phyloP scores from a whole-genome alignment of 2,113 vertebrate genomes.

The Machaerirhynchus nigripectus region DNA sequence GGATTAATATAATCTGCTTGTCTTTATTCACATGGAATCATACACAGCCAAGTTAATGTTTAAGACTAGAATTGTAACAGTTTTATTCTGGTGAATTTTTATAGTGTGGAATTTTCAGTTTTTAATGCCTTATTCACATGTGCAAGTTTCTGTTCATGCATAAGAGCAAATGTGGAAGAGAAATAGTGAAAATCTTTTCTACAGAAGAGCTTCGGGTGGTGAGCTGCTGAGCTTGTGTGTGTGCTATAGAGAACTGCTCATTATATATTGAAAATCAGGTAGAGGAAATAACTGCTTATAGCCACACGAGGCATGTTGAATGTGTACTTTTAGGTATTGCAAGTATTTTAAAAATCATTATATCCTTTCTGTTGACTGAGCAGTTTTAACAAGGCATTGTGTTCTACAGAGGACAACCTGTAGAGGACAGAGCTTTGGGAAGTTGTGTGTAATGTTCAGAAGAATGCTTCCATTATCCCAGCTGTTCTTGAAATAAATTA shows the following conservation, averaged over 20 bases:
- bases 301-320: rapidly evolving
- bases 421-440: background rate
- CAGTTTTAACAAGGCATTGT: background rate
- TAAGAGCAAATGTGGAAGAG: background rate
- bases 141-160: rapidly evolving
- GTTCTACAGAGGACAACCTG: background rate
- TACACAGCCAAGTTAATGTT: rapidly evolving
- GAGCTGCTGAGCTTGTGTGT: background rate
- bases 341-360: background rate
- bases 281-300: background rate
- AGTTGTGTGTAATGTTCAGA: background rate
- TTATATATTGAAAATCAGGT: background rate
- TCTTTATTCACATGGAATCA: background rate
- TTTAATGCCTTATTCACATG: background rate
- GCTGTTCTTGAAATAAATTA: background rate
- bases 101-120: background rate
- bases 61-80: background rate
- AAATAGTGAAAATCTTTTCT: background rate
- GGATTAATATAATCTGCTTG: background rate
- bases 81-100: background rate
- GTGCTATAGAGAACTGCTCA: background rate
- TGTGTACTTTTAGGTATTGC: background rate
- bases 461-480: background rate
- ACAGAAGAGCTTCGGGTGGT: background rate
- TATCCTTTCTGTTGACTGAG: background rate